Evolutionary conservation across 2,888 invertebrate species (phyloP).

Genomic region (Hanleya hanleyi): DNA sequence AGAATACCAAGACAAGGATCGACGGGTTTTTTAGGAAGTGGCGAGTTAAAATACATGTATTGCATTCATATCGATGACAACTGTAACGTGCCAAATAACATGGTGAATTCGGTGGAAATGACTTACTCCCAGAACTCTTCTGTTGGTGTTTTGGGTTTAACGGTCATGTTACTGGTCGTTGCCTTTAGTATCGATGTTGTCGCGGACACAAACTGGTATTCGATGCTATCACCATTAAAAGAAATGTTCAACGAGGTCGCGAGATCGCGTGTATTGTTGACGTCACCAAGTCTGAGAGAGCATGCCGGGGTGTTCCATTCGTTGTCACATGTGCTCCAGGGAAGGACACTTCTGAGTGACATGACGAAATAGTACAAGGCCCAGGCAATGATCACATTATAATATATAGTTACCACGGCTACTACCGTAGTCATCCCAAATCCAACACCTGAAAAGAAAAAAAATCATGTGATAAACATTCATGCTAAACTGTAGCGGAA

Average conservation of each 20-base stretch:
- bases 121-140: conserved; percentile 22
- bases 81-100: no score
- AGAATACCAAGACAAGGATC: no score
- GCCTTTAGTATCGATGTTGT: neutral
- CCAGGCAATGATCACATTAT: conserved; percentile 74
- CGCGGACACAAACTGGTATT: no score
- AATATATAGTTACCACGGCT: conserved; percentile 73
- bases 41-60: neutral
- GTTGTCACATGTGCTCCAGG: conserved; percentile 48
- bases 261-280: neutral
- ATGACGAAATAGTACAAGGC: conserved; percentile 72
- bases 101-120: no score
- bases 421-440: conserved; percentile 73
- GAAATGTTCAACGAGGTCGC: neutral
- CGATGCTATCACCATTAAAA: neutral
- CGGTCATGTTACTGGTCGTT: neutral
- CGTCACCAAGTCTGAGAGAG: neutral
- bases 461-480: no score
- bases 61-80: no score
- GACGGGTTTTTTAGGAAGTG: no score
- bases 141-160: neutral
- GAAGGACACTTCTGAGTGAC: conserved; percentile 70
- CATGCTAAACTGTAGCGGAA: no score
- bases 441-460: conserved; percentile 67
- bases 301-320: conserved; percentile 67